A percentile compares a stretch with the other conserved stretches of the same genome.
Conservation (phyloP, 2,113 vertebrate genomes). For the Percopsis transmontana region DNA sequence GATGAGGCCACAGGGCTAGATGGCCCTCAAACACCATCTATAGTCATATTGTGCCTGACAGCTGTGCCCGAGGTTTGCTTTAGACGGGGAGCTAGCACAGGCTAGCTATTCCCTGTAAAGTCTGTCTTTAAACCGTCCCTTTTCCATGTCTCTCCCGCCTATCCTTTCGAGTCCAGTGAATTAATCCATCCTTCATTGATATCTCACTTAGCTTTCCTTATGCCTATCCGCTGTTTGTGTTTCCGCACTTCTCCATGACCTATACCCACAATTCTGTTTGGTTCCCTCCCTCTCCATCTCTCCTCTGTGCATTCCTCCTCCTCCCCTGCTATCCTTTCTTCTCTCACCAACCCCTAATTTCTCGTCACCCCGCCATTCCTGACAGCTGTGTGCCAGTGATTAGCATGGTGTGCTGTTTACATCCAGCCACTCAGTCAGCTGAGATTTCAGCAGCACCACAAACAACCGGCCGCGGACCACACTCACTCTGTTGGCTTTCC, state of each 20-base stretch:
- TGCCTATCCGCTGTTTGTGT: neutral
- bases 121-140: neutral
- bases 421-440: conserved; percentile 1
- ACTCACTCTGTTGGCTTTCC: conserved; percentile 19
- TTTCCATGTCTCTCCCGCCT: conserved; percentile 6
- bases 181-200: neutral
- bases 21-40: conserved; percentile 24
- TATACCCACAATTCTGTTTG: neutral
- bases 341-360: no score
- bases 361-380: neutral
- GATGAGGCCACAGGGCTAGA: conserved; percentile 18
- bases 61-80: conserved; percentile 46
- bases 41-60: conserved; percentile 27
- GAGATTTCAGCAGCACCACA: conserved; percentile 4
- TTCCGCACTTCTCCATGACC: neutral
- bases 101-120: conserved; percentile 12
- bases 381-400: conserved; percentile 39
- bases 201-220: conserved; percentile 1
- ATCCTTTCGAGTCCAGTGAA: neutral
- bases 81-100: conserved; percentile 18
- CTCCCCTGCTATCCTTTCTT: neutral
- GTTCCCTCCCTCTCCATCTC: neutral
- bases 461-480: conserved; percentile 12
- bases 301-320: neutral
- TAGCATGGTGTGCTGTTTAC: conserved; percentile 25